These are phyloP conservation scores for Candoia aspera DNA, from an alignment of 2,113 vertebrate species.

Conservation along the genomic window DNA sequence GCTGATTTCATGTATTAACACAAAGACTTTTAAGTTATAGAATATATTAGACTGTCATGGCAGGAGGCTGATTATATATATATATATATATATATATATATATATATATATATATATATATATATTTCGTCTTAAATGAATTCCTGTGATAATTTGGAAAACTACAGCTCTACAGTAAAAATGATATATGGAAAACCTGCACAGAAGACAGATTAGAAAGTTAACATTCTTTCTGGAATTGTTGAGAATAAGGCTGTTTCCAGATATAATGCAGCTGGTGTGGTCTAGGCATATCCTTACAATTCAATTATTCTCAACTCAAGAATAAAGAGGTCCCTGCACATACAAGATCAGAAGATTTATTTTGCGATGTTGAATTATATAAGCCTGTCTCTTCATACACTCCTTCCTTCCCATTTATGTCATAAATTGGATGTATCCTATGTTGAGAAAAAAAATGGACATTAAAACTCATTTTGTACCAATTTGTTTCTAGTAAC, in stretches of 20 bases:
- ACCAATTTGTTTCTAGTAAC: slow-evolving; percentile 28
- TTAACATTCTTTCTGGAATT: slow-evolving; percentile 44
- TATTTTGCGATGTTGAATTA: slow-evolving; percentile 34
- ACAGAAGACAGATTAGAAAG: slow-evolving; percentile 41
- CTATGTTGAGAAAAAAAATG: slow-evolving; percentile 30
- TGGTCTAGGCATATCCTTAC: slow-evolving; percentile 18
- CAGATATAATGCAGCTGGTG: slow-evolving; percentile 42
- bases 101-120: no score
- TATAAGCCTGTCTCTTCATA: not conserved
- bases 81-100: no score
- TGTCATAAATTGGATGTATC: slow-evolving; percentile 18
- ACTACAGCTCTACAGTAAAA: slow-evolving; percentile 49
- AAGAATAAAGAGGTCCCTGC: slow-evolving; percentile 30
- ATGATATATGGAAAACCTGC: slow-evolving; percentile 50
- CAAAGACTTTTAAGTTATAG: slow-evolving; percentile 51
- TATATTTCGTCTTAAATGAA: slow-evolving; percentile 17
- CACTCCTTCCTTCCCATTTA: not conserved
- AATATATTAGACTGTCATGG: slow-evolving; percentile 32
- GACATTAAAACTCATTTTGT: slow-evolving; percentile 32
- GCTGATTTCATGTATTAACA: slow-evolving; percentile 40
- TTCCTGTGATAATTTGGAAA: slow-evolving; percentile 19
- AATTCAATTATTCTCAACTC: slow-evolving; percentile 48
- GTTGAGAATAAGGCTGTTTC: slow-evolving; percentile 27
- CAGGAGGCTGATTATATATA: slow-evolving; percentile 33
- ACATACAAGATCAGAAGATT: slow-evolving; percentile 26